phyloP scores from a whole-genome alignment of 1,140 invertebrate species.

The Asbolus verrucosus region DNA sequence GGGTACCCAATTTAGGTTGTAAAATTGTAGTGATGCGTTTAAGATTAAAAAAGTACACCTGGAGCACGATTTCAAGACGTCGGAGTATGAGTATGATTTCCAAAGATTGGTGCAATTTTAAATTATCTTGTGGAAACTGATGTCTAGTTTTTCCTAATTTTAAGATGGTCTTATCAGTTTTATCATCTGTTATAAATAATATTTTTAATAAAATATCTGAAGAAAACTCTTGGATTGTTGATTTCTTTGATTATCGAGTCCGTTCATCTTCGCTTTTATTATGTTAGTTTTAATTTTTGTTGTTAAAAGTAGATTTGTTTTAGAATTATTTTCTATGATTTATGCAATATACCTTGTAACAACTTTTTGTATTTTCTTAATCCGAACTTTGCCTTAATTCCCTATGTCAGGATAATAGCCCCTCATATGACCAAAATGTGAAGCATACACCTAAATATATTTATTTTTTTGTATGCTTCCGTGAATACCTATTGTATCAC shows the following conservation, averaged over 20 bases:
- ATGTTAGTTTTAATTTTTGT: slow-evolving; percentile 35
- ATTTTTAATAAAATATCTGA: slow-evolving; percentile 38
- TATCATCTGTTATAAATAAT: slow-evolving; percentile 9
- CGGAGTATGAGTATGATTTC: slow-evolving; percentile 12
- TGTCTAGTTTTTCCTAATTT: not conserved
- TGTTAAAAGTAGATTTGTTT: slow-evolving; percentile 24
- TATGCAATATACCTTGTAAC: slow-evolving; percentile 33
- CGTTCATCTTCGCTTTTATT: slow-evolving; percentile 18
- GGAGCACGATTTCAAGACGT: slow-evolving; percentile 12
- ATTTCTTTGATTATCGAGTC: slow-evolving; percentile 20
- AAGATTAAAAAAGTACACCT: not conserved
- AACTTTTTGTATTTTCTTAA: not conserved
- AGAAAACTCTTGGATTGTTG: slow-evolving; percentile 21
- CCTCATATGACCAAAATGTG: too few relatives aligned
- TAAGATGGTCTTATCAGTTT: not conserved
- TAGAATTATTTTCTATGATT: slow-evolving; percentile 27
- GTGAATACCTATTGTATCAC: too few relatives aligned
- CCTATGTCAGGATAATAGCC: too few relatives aligned
- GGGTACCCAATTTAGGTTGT: slow-evolving; percentile 1
- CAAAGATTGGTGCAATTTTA: slow-evolving; percentile 47
- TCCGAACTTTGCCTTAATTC: too few relatives aligned
- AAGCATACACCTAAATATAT: too few relatives aligned
- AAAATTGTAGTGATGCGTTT: slow-evolving; percentile 13
- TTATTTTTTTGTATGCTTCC: too few relatives aligned
- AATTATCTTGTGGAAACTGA: slow-evolving; percentile 3